Percentiles rank a stretch among this genome's conserved stretches.
phyloP scores from a whole-genome alignment of 1,140 invertebrate genomes.

The Cherax destructor region DNA sequence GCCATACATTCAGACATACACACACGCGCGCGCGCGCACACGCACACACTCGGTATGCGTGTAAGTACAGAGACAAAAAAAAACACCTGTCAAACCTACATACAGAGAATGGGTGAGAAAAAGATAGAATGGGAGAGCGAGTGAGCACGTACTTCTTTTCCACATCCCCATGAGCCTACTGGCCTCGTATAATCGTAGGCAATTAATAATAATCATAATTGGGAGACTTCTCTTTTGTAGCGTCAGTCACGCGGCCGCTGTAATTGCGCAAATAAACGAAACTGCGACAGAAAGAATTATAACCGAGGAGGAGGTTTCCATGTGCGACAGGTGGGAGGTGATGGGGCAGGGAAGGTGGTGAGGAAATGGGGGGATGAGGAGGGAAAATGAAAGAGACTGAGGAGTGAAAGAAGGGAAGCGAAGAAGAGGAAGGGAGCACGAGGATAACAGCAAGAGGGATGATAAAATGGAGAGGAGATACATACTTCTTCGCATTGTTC shows the following conservation, averaged over 20 bases:
- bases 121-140: neutral
- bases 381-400: neutral
- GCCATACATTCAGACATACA: too few relatives aligned
- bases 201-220: neutral
- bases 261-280: neutral
- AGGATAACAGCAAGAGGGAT: too few relatives aligned
- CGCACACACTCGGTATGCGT: neutral
- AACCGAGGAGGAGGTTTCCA: neutral
- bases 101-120: neutral
- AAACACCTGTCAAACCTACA: too few relatives aligned
- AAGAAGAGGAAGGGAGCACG: too few relatives aligned
- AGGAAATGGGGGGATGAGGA: neutral
- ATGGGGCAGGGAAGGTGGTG: neutral
- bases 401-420: neutral
- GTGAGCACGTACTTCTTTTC: neutral
- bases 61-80: too few relatives aligned
- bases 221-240: neutral
- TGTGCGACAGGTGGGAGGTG: neutral
- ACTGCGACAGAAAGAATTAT: neutral
- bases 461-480: too few relatives aligned
- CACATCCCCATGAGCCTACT: neutral
- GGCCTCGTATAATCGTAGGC: neutral
- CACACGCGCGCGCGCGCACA: too few relatives aligned
- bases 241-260: neutral
- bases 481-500: too few relatives aligned